These are phyloP conservation scores for Heliconius hewitsoni DNA, from an alignment of 1,140 invertebrate species.

Conservation along the genomic window DNA sequence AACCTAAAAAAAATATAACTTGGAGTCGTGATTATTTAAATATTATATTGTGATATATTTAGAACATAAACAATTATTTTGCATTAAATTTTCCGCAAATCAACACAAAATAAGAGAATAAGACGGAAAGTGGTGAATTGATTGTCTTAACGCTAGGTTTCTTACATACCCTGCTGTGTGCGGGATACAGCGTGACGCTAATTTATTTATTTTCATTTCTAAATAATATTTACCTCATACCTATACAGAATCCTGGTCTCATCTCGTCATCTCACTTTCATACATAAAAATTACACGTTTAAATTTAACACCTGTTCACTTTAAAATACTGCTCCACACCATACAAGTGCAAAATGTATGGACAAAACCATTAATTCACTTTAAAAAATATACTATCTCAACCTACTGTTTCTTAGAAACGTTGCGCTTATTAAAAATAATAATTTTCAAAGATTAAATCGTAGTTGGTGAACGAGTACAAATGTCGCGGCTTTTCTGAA, in stretches of 20 bases:
- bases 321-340: slow-evolving; percentile 12
- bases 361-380: slow-evolving; percentile 5
- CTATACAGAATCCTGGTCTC: slow-evolving; percentile 5
- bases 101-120: too few species aligned
- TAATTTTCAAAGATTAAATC: slow-evolving; percentile 17
- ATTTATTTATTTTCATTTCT: background rate
- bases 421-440: slow-evolving; percentile 12
- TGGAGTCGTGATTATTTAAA: too few species aligned
- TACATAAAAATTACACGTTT: slow-evolving; percentile 19
- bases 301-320: slow-evolving; percentile 22
- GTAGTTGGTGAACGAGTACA: background rate
- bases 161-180: too few species aligned
- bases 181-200: background rate
- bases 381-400: background rate
- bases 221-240: too few species aligned
- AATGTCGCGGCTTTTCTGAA: background rate
- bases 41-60: too few species aligned
- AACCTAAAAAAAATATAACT: too few species aligned
- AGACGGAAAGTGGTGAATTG: too few species aligned
- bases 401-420: slow-evolving; percentile 14
- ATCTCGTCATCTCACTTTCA: background rate
- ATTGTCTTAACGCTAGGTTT: too few species aligned
- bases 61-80: too few species aligned
- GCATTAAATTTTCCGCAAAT: too few species aligned
- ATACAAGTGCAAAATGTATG: background rate